These are phyloP conservation scores for Passer montanus DNA, from an alignment of 2,113 vertebrate genomes.

Conservation along the genomic window DNA sequence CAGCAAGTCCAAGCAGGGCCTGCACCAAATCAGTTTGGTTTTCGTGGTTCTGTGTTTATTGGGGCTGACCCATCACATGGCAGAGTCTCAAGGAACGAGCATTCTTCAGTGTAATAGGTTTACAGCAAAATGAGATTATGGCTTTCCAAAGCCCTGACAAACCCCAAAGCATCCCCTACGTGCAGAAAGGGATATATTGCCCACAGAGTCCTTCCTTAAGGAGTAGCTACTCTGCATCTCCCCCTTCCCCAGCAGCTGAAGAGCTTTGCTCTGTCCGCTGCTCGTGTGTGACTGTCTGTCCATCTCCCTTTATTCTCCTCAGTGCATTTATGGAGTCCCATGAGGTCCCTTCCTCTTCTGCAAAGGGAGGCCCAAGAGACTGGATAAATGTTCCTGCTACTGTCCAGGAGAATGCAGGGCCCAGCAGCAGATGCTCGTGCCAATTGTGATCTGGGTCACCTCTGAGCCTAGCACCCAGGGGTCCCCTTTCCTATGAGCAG, in stretches of 20 bases:
- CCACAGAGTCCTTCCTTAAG: neutral
- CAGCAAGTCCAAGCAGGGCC: neutral
- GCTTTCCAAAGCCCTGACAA: slow-evolving; percentile 44
- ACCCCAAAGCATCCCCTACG: neutral
- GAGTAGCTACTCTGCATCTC: neutral
- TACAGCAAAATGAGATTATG: slow-evolving; percentile 47
- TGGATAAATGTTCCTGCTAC: neutral
- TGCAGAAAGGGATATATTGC: neutral
- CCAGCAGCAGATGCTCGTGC: neutral
- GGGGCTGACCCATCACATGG: slow-evolving; percentile 35
- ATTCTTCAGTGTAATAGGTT: slow-evolving; percentile 51
- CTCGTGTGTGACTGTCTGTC: neutral
- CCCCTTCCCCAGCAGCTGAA: neutral
- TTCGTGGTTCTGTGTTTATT: slow-evolving; percentile 11
- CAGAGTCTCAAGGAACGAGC: slow-evolving; percentile 14
- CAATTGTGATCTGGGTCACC: neutral
- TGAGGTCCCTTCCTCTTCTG: neutral
- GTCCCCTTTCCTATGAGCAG: neutral
- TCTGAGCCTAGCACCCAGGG: neutral
- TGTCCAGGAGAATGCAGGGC: neutral
- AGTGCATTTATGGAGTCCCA: neutral
- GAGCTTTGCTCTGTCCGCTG: neutral
- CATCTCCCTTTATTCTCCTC: neutral
- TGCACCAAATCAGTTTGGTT: neutral
- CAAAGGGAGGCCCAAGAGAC: neutral